These are phyloP conservation scores for Sebastiscus tertius DNA, from an alignment of 2,797 vertebrate species.

Conservation along the genomic window DNA sequence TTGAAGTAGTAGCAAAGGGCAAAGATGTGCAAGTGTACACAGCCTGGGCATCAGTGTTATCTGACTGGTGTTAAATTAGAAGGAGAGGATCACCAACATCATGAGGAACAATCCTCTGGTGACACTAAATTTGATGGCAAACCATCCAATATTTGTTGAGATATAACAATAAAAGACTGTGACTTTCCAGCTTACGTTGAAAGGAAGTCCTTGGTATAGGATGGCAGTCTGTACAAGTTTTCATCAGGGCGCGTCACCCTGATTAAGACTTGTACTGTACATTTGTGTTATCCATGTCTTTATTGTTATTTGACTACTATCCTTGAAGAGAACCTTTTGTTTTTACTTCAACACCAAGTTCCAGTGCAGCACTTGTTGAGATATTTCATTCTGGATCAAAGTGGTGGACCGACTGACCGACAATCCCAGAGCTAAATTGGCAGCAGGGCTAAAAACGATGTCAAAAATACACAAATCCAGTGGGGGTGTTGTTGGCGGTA, in stretches of 20 bases:
- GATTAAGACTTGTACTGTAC: no score
- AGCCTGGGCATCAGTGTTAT: neutral
- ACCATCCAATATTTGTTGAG: neutral
- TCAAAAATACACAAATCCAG: neutral
- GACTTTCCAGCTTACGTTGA: no score
- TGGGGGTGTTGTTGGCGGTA: neutral
- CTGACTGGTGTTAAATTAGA: neutral
- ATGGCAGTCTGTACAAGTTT: neutral
- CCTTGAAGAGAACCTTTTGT: no score
- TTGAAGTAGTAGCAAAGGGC: neutral
- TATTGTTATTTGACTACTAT: no score
- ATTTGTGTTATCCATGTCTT: no score
- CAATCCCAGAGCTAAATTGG: neutral
- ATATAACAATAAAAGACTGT: no score
- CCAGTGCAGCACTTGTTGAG: fast-evolving
- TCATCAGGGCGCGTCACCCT: no score
- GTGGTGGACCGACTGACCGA: neutral
- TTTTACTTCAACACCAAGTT: no score
- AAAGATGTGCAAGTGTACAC: neutral
- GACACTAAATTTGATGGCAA: neutral
- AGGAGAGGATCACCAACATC: neutral
- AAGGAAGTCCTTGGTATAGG: neutral
- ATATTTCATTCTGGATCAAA: neutral
- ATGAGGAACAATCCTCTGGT: neutral
- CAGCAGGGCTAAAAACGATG: neutral